Evolutionary conservation across 2,888 invertebrate species (phyloP).

Genomic region (Harpalus rufipes): DNA sequence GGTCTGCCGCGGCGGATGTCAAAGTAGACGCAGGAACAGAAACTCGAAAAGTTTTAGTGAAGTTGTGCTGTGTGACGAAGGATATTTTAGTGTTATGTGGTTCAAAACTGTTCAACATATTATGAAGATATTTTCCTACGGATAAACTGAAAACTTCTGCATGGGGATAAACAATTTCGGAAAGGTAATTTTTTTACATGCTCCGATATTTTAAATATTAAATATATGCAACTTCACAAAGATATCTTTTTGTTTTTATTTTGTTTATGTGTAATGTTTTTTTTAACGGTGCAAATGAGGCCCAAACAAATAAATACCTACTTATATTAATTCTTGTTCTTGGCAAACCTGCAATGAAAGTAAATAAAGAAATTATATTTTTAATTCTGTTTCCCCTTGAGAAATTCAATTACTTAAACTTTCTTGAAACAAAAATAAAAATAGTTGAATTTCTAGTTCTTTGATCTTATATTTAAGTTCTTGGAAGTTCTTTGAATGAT

Average conservation of each 20-base stretch:
- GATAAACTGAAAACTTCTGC: conserved; percentile 58
- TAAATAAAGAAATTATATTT: background rate
- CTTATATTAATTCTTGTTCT: background rate
- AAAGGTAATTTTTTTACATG: conserved; percentile 27
- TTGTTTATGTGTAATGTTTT: background rate
- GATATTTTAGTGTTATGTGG: conserved; percentile 61
- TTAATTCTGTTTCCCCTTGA: background rate
- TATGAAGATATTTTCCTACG: conserved; percentile 59
- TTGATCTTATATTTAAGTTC: conserved; percentile 46
- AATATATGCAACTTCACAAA: background rate
- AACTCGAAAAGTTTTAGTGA: background rate
- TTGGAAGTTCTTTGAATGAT: background rate
- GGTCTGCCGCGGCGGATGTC: conserved; percentile 21
- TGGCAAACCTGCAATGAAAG: background rate
- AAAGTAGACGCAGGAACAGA: background rate
- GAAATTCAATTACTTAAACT: conserved; percentile 17
- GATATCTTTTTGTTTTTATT: background rate
- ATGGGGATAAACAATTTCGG: conserved; percentile 62
- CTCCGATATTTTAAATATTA: background rate
- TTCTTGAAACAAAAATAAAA: background rate
- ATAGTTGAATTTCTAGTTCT: conserved; percentile 8
- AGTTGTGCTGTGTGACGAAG: conserved; percentile 14
- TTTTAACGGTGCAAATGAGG: background rate
- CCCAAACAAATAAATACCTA: background rate
- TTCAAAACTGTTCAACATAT: conserved; percentile 32